Conservation (phyloP, 2,797 vertebrate species). For the Alca torda region DNA sequence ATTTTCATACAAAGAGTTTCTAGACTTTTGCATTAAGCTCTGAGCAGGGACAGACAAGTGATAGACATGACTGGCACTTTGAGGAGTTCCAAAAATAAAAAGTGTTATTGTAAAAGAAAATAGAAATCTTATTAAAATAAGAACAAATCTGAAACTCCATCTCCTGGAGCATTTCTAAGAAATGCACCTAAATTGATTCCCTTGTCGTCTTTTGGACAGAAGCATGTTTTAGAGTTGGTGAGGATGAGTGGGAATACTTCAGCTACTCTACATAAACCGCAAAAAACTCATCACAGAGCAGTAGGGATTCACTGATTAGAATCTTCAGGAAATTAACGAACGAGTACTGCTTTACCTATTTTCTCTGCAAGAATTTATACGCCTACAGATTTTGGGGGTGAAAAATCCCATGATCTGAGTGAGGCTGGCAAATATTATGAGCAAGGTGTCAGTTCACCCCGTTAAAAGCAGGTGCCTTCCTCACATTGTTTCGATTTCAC, state of each 20-base stretch:
- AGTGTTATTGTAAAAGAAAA: constrained; percentile 50
- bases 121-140: constrained; percentile 21
- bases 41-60: constrained; percentile 51
- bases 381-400: not conserved
- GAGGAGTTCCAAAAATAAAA: constrained; percentile 52
- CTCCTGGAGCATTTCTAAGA: not conserved
- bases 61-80: constrained; percentile 59
- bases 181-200: not conserved
- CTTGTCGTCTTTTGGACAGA: not conserved
- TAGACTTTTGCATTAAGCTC: constrained; percentile 66
- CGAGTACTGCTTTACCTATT: fast-evolving
- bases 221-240: not conserved
- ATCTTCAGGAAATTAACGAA: not conserved
- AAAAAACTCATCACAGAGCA: not conserved
- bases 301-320: not conserved
- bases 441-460: not conserved
- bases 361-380: not conserved
- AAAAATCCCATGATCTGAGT: not conserved
- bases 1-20: constrained; percentile 76
- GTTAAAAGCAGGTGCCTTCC: not conserved
- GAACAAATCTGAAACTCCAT: constrained; percentile 19
- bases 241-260: not conserved
- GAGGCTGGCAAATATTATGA: not conserved
- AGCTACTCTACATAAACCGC: not conserved
- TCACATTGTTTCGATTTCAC: not conserved